Evolutionary conservation across 92 coral and sea anemone species (phyloP), one percentile per base, ranked within the genome.

Genomic region (Micromussa lordhowensis): DNA sequence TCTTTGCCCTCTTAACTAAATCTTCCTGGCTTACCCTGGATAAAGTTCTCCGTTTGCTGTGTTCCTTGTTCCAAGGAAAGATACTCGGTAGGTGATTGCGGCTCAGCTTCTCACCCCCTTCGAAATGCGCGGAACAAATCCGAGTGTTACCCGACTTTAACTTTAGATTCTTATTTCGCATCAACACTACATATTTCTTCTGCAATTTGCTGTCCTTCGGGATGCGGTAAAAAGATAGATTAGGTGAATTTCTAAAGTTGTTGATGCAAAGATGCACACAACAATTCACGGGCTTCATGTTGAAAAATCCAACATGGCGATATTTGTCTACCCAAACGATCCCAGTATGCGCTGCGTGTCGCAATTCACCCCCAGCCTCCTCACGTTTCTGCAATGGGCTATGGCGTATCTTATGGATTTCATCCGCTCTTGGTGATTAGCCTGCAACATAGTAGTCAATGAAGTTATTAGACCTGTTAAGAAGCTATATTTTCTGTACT

Each of bases 71-170:
- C 87, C 91, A 88, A 3, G 91, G 91, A 55, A 88, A 88, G 9
- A 81, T 81, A 55, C 69, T 81, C 10, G 91, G 87, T 32, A 88
- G 72, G 54, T 82, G 91, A 36, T 72, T 85, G 49, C 93, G 86
- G 68, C 93, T 90, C 34, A 78, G 69, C 90, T 90, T 90, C 36
- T 48, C n/a, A 6, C 93, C 93, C n/a, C 57, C 72, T 75, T 90
- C 86, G 84, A 90, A 90, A 75, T 90, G 93, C 28, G 86, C 86
- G 51, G 93, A 82, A 77, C 93, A 90, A 70, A 90, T 90, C 44
- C 86, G 69, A 22, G 40, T 36, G 40, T 36, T 75, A 87, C 12
- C n/a, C n/a, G 87, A 88, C 29, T 88, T 81, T 55, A 88, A 68
- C 68, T 85, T 85, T 69, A 82, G n/a, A n/a, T n/a, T n/a, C n/a